Percentiles rank a stretch among this genome's conserved stretches.
phyloP scores from a whole-genome alignment of 2,888 invertebrate species.

The Plemyria rubiginata region DNA sequence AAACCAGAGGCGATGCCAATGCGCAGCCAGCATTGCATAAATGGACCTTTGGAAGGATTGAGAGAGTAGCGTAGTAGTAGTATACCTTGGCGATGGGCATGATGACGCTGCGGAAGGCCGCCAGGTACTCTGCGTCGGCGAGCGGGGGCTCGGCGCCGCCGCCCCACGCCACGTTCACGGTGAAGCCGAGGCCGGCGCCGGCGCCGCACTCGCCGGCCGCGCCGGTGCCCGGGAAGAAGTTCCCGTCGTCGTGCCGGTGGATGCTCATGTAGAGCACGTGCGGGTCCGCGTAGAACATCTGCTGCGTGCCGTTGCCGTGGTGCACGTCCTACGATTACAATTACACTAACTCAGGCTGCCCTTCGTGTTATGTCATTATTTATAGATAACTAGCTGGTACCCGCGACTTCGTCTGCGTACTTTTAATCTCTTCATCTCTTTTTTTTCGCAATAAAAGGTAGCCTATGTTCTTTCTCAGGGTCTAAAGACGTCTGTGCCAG shows the following conservation, averaged over 20 bases:
- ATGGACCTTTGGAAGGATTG: too few relatives aligned
- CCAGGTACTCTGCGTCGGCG: constrained; percentile 98
- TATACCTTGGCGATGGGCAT: constrained; percentile 95
- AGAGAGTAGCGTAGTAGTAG: not conserved
- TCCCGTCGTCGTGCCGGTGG: constrained; percentile 99
- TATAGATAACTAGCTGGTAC: too few relatives aligned
- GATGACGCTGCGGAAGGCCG: constrained; percentile 97
- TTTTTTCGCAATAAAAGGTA: too few relatives aligned
- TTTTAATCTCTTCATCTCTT: too few relatives aligned
- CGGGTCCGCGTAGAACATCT: constrained; percentile 98
- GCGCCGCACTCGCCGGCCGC: constrained; percentile 96
- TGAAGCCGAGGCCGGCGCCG: constrained; percentile 95
- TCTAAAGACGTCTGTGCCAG: too few relatives aligned
- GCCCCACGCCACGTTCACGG: constrained; percentile 98
- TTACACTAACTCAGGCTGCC: too few relatives aligned
- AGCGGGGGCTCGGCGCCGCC: constrained; percentile 95
- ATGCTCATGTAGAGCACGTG: constrained; percentile 97
- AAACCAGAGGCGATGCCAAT: too few relatives aligned
- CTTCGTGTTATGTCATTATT: too few relatives aligned
- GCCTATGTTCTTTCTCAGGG: too few relatives aligned
- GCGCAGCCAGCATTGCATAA: too few relatives aligned
- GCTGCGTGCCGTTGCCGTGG: constrained; percentile 99
- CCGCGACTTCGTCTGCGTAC: too few relatives aligned
- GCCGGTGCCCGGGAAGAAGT: constrained; percentile 99
- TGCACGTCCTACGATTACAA: constrained; percentile 92